Evolutionary conservation across 2,113 vertebrate genomes (phyloP).

Genomic region (Dasyprocta punctata): DNA sequence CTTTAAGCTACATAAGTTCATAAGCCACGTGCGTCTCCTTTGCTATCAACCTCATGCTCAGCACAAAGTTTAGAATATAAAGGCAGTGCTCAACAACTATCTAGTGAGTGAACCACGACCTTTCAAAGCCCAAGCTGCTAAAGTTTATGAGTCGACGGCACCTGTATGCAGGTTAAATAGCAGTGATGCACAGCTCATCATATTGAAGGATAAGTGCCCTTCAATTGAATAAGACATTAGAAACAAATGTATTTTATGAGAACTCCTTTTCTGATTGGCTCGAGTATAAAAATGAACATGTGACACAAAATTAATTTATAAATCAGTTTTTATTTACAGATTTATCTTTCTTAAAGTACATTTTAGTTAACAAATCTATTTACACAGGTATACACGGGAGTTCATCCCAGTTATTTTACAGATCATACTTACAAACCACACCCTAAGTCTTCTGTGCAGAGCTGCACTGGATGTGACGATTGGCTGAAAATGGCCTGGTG

Average conservation of each 20-base stretch:
- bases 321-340: conserved; percentile 99
- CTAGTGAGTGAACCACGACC: neutral
- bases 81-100: neutral
- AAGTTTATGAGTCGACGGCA: too few species aligned
- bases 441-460: conserved; percentile 85
- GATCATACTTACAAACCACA: conserved; percentile 88
- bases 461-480: conserved; percentile 83
- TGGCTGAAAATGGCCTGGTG: conserved; percentile 83
- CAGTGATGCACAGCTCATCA: neutral
- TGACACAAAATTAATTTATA: conserved; percentile 86
- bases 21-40: neutral
- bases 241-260: neutral
- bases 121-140: neutral
- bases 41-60: neutral
- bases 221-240: neutral
- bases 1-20: neutral
- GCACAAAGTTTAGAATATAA: neutral
- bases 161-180: rapidly evolving
- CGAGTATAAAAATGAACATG: conserved; percentile 43
- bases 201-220: neutral
- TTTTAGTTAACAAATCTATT: conserved; percentile 95
- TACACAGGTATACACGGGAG: conserved; percentile 93
- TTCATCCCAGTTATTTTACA: conserved; percentile 91
- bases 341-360: conserved; percentile 91
- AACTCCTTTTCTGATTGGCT: neutral